Base-by-base conservation (phyloP, 2,888 invertebrate genomes). In the Eueremaeus valkanovi region DNA sequence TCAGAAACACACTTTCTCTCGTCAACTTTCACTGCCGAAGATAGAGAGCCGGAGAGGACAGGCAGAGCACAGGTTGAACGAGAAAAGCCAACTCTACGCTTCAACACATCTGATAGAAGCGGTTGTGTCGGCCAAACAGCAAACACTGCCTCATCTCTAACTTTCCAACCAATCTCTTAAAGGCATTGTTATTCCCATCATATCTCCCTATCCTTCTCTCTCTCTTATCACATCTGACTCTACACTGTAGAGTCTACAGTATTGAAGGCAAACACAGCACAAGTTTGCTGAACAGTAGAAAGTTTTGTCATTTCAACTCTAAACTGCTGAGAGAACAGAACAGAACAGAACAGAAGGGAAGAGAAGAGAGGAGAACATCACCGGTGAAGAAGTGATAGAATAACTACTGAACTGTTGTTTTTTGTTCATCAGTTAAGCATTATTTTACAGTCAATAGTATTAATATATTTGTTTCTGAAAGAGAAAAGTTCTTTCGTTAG, bases 151-250 rank as follows among this genome's bases (percentile, higher is more conserved):
- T 66, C 66, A 66, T 66, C 66, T 33, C 40, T 40, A 66, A 66
- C 66, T 66, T 63, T 66, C 66, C 58, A 40, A 36, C 66, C 66
- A 66, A 66, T 66, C 66, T 66, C 66, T 66, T 36, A 66, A 66
- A 66, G 66, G 36, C 24, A 66, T 66, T 66, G 66, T 66, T 66
- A 66, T 66, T 66, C 66, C 21, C 66, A 63, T 63, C 33, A 63
- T 6, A 27, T 58, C 29, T 27, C 31, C 3, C 27, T 6, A 31
- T 13, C 27, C 13, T 27, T 58, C 29, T 58, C 58, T 31, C 29
- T 45, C 55, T 55, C 29, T 29, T 29, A 58, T 58, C 29, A 31
- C 58, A 58, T 58, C 58, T 58, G 13, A n/a, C n/a, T n/a, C n/a
- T n/a, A n/a, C n/a, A n/a, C n/a, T n/a, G n/a, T n/a, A n/a, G n/a